A percentile compares a stretch with the other conserved stretches of the same genome.
Evolutionary conservation across 2,113 vertebrate genomes (phyloP).

Genomic region (Phyllopteryx taeniolatus): DNA sequence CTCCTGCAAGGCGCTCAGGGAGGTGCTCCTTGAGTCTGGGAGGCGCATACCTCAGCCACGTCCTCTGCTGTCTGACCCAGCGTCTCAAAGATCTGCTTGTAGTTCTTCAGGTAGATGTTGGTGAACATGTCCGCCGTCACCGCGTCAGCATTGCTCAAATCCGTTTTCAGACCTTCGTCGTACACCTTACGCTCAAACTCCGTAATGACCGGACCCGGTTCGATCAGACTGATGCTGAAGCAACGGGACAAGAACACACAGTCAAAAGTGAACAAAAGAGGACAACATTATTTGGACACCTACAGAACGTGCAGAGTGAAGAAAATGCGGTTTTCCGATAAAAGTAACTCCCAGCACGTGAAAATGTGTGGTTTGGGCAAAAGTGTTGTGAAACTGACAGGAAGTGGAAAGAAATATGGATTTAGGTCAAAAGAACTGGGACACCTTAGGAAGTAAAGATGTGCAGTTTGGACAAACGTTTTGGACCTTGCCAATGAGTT

Average conservation of each 20-base stretch:
- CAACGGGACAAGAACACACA: neutral
- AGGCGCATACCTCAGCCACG: conserved; percentile 77
- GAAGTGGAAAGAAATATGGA: too few relatives aligned
- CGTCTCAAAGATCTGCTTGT: conserved; percentile 80
- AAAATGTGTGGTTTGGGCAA: too few relatives aligned
- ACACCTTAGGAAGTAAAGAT: too few relatives aligned
- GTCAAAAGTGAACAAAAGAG: neutral
- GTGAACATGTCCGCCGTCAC: conserved; percentile 83
- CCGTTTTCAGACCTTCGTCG: conserved; percentile 80
- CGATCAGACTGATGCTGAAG: conserved; percentile 77
- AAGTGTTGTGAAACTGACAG: neutral
- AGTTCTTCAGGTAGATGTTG: conserved; percentile 82
- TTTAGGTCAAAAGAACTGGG: too few relatives aligned
- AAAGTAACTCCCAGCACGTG: too few relatives aligned
- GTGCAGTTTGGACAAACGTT: too few relatives aligned
- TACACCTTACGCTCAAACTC: conserved; percentile 84
- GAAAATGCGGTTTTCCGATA: too few relatives aligned
- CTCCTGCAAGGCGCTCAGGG: too few relatives aligned
- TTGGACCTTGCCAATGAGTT: too few relatives aligned
- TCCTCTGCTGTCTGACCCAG: conserved; percentile 81
- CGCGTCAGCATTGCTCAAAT: conserved; percentile 78
- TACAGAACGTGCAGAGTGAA: too few relatives aligned
- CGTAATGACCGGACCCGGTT: conserved; percentile 80
- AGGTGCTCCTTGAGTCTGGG: neutral
- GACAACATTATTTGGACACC: neutral